Conservation (phyloP, 1,140 invertebrate species). For the Gerris buenoi region DNA sequence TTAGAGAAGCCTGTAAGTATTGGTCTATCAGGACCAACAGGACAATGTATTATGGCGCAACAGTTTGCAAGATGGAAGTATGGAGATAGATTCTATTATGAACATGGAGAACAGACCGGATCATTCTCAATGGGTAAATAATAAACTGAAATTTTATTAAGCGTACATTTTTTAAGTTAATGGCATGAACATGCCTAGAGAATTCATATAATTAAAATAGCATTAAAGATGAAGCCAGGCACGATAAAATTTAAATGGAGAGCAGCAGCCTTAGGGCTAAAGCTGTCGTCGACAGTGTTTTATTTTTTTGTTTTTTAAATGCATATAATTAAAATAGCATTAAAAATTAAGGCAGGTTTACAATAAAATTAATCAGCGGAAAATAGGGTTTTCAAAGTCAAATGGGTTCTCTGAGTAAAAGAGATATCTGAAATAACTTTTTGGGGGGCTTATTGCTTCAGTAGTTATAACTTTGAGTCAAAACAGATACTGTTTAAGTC, state of each 20-base stretch:
- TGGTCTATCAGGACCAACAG: conserved; percentile 72
- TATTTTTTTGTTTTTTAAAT: too few relatives aligned
- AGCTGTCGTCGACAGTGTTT: too few relatives aligned
- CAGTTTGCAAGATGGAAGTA: conserved; percentile 72
- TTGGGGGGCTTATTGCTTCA: too few relatives aligned
- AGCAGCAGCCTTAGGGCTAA: background rate
- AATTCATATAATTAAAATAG: background rate
- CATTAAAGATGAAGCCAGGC: background rate
- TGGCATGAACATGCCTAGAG: background rate
- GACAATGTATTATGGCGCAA: conserved; percentile 71
- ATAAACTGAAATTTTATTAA: background rate
- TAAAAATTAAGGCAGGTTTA: too few relatives aligned
- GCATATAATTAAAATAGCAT: too few relatives aligned
- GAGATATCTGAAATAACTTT: too few relatives aligned
- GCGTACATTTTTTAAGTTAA: background rate
- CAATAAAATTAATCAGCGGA: too few relatives aligned
- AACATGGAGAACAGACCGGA: conserved; percentile 45
- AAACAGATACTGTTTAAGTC: too few relatives aligned
- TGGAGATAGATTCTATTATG: conserved; percentile 71
- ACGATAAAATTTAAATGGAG: background rate
- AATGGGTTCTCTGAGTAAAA: too few relatives aligned
- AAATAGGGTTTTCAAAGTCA: too few relatives aligned
- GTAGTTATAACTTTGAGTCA: too few relatives aligned
- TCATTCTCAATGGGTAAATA: conserved; percentile 49
- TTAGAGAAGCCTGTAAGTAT: conserved; percentile 63